A percentile compares a stretch with the other conserved stretches of the same genome.
Evolutionary conservation across 2,113 vertebrate genomes (phyloP).

Genomic region (Cromileptes altivelis): DNA sequence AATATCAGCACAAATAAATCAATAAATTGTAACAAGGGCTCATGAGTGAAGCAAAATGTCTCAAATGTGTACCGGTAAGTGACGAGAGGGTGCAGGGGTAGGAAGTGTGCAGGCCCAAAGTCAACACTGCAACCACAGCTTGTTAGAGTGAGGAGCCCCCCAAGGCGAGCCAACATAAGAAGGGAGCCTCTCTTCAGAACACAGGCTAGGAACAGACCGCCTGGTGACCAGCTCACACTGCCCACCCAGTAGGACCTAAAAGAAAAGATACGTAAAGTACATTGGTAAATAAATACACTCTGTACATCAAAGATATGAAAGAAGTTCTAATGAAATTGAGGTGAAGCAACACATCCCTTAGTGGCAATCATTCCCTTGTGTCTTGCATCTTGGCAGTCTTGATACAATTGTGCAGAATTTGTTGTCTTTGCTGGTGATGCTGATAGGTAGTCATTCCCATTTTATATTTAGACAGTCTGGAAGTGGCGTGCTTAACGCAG

Average conservation of each 20-base stretch:
- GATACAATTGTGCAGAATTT: background rate
- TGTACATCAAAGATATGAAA: background rate
- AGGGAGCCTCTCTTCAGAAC: conserved; percentile 95
- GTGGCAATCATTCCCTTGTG: background rate
- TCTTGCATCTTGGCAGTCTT: background rate
- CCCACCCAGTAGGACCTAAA: conserved; percentile 96
- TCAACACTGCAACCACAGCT: conserved; percentile 93
- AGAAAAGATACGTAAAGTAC: background rate
- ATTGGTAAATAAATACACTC: conserved; percentile 6
- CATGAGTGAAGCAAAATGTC: background rate
- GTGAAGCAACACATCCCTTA: background rate
- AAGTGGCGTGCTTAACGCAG: background rate
- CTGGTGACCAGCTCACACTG: conserved; percentile 91
- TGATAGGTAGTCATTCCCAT: background rate
- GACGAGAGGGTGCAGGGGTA: conserved; percentile 95
- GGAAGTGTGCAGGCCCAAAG: conserved; percentile 95
- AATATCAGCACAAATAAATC: background rate
- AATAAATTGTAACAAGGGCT: conserved; percentile 5
- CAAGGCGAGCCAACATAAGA: conserved; percentile 90
- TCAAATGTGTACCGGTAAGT: conserved; percentile 87
- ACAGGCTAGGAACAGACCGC: conserved; percentile 92
- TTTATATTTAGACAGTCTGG: background rate
- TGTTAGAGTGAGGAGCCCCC: conserved; percentile 89
- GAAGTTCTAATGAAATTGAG: background rate
- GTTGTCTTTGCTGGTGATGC: background rate